Evolutionary conservation across 2,888 invertebrate genomes (phyloP).

Genomic region (Drosophila meridiana): DNA sequence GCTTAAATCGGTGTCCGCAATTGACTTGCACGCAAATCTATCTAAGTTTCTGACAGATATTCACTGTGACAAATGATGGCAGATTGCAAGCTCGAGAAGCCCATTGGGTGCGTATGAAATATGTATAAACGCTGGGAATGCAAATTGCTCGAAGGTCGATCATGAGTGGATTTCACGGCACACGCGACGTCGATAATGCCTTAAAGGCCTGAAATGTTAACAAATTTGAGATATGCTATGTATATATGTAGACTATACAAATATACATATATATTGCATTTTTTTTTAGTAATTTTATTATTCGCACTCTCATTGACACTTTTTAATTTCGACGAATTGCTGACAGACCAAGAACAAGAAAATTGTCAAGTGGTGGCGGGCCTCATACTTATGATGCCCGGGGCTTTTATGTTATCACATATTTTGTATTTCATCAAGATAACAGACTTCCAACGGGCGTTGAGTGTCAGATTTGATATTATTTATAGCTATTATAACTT

Average conservation of each 20-base stretch:
- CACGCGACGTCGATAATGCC: slow-evolving; percentile 28
- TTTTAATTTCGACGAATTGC: slow-evolving; percentile 19
- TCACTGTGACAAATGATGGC: slow-evolving; percentile 46
- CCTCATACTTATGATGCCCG: neutral
- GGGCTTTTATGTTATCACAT: slow-evolving; percentile 31
- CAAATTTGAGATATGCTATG: slow-evolving; percentile 11
- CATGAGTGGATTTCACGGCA: slow-evolving; percentile 23
- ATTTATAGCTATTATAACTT: neutral
- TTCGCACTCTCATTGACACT: slow-evolving; percentile 17
- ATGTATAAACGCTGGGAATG: slow-evolving; percentile 23
- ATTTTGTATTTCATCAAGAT: slow-evolving; percentile 7
- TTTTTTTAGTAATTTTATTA: slow-evolving; percentile 13
- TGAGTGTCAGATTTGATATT: neutral
- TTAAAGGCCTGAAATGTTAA: slow-evolving; percentile 18
- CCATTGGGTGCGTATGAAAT: slow-evolving; percentile 46
- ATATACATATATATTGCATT: neutral
- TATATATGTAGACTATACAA: neutral
- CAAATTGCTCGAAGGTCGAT: slow-evolving; percentile 50
- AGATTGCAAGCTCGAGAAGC: slow-evolving; percentile 18
- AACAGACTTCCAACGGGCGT: neutral
- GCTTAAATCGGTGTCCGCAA: slow-evolving; percentile 29
- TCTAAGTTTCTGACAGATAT: slow-evolving; percentile 41
- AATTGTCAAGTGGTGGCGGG: slow-evolving; percentile 24
- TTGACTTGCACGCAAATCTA: slow-evolving; percentile 60
- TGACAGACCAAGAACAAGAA: slow-evolving; percentile 7